A percentile compares a stretch with the other conserved stretches of the same genome.
These are phyloP conservation scores for Mungos mungo DNA, from an alignment of 2,113 vertebrate species.

Conservation along the genomic window DNA sequence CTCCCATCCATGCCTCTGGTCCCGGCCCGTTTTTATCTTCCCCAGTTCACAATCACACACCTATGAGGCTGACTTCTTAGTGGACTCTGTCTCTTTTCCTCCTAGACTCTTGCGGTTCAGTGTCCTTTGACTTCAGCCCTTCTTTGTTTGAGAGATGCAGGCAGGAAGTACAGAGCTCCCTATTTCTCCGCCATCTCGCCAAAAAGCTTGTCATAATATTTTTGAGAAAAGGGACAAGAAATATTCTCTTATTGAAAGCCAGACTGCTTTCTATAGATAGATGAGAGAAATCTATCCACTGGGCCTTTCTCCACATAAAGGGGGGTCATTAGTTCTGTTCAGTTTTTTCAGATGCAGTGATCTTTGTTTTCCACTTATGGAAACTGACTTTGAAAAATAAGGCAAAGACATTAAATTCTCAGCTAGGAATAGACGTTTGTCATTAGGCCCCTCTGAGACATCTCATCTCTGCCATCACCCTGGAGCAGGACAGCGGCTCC, in stretches of 20 bases:
- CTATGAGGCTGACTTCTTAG: no score
- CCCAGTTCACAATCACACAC: no score
- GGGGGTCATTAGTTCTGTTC: slow-evolving; percentile 18
- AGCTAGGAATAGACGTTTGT: slow-evolving; percentile 20
- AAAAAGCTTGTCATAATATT: neutral
- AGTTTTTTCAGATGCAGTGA: slow-evolving; percentile 1
- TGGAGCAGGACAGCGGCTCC: slow-evolving; percentile 29
- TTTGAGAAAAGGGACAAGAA: neutral
- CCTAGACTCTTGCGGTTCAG: no score
- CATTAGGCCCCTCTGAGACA: neutral
- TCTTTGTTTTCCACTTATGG: neutral
- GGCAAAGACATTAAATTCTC: slow-evolving; percentile 40
- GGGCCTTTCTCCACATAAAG: rapidly evolving
- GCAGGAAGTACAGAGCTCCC: no score
- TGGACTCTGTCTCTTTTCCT: no score
- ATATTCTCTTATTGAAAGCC: neutral
- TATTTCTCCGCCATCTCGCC: no score
- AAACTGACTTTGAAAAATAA: slow-evolving; percentile 58
- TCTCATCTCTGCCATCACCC: neutral
- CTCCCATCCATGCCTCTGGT: no score
- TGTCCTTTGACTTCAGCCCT: no score
- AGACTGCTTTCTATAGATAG: neutral
- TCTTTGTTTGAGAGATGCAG: no score
- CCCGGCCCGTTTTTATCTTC: no score
- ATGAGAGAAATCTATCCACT: neutral